Evolutionary conservation across 1,140 invertebrate species (phyloP).

Genomic region (Teleopsis dalmanni): DNA sequence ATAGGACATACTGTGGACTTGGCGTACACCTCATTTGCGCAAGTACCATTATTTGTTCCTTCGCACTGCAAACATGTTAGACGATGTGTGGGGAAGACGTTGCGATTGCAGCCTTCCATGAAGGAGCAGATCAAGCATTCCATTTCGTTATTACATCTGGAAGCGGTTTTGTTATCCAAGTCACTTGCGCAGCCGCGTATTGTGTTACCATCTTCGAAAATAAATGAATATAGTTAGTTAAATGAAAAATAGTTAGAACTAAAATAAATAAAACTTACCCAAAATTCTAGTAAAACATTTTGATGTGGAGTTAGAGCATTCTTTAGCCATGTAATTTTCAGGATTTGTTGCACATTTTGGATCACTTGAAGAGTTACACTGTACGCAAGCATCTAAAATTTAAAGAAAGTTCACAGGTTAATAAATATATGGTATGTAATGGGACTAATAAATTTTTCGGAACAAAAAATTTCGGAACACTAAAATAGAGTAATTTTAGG

Average conservation of each 20-base stretch:
- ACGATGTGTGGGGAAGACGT: constrained; percentile 28
- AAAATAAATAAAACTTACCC: constrained; percentile 9
- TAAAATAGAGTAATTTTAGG: no score
- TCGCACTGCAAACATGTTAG: constrained; percentile 31
- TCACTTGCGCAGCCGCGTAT: constrained; percentile 33
- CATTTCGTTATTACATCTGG: constrained; percentile 31
- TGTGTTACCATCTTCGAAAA: constrained; percentile 27
- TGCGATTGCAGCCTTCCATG: constrained; percentile 32
- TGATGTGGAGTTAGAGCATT: constrained; percentile 18
- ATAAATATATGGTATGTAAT: no score
- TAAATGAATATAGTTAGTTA: background rate
- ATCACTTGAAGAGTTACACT: constrained; percentile 30
- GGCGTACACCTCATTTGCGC: constrained; percentile 23
- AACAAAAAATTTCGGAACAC: no score
- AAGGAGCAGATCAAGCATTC: constrained; percentile 27
- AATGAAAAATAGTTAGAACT: background rate
- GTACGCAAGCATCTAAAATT: constrained; percentile 32
- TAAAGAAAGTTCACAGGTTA: background rate
- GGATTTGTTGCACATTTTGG: constrained; percentile 31
- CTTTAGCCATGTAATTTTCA: constrained; percentile 24
- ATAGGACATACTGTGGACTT: constrained; percentile 23
- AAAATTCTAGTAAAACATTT: constrained; percentile 26
- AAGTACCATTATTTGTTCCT: constrained; percentile 22
- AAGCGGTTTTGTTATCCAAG: constrained; percentile 22
- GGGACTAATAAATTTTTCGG: no score